Conservation (phyloP, 2,888 invertebrate species). For the Hydrotaea diabolus region DNA sequence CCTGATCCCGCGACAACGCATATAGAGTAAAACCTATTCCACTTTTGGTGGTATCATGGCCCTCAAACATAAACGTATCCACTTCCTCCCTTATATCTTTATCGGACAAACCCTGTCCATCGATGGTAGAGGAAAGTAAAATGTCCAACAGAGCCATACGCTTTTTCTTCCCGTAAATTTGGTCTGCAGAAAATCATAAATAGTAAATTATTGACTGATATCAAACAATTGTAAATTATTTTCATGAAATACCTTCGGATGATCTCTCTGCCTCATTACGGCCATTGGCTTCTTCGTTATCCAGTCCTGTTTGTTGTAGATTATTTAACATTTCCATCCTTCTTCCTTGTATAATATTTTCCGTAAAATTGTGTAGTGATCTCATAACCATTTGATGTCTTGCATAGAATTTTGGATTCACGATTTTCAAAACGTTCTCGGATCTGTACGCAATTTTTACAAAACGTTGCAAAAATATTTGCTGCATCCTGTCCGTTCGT, state of each 20-base stretch:
- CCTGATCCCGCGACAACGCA: conserved; percentile 69
- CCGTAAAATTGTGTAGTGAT: conserved; percentile 68
- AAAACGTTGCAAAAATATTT: conserved; percentile 67
- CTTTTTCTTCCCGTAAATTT: conserved; percentile 55
- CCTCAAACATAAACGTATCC: conserved; percentile 80
- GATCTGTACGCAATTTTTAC: conserved; percentile 67
- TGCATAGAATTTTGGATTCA: conserved; percentile 48
- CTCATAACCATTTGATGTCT: conserved; percentile 61
- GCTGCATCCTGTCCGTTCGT: conserved; percentile 65
- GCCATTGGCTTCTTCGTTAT: background rate
- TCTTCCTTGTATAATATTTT: conserved; percentile 67
- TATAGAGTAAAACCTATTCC: conserved; percentile 70
- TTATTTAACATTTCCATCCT: conserved; percentile 52
- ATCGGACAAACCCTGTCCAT: conserved; percentile 61
- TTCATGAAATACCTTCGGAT: background rate
- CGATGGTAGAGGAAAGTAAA: conserved; percentile 57
- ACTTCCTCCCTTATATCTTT: conserved; percentile 68
- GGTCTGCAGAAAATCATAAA: background rate
- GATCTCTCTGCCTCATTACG: background rate
- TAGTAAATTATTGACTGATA: background rate
- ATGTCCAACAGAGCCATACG: conserved; percentile 68
- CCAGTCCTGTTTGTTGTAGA: background rate
- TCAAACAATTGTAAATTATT: background rate
- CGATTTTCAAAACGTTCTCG: conserved; percentile 66
- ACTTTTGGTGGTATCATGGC: conserved; percentile 73